Conservation (phyloP, 1,140 invertebrate species). For the Samia ricini region DNA sequence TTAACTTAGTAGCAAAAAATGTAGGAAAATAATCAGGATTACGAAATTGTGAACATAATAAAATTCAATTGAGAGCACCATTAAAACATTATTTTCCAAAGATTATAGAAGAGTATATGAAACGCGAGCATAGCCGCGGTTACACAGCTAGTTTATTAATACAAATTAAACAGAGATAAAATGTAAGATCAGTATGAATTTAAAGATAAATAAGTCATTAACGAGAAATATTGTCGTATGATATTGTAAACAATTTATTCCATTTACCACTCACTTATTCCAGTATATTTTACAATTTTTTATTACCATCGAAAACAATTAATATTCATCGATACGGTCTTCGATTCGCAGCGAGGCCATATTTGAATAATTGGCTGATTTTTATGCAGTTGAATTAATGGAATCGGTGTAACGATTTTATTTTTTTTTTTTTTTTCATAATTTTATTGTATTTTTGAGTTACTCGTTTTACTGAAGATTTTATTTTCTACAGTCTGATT, state of each 20-base stretch:
- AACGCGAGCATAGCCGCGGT: too few species aligned
- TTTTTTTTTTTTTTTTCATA: slow-evolving; percentile 30
- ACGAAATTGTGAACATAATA: too few species aligned
- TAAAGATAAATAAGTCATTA: background rate
- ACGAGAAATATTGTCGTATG: background rate
- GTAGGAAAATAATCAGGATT: too few species aligned
- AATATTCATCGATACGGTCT: slow-evolving; percentile 71
- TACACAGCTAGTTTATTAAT: too few species aligned
- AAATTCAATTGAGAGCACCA: too few species aligned
- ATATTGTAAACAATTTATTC: slow-evolving; percentile 9
- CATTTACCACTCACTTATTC: slow-evolving; percentile 3
- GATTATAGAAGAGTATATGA: too few species aligned
- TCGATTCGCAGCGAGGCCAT: slow-evolving; percentile 53
- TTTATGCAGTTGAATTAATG: slow-evolving; percentile 74
- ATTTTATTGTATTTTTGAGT: background rate
- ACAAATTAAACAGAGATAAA: too few species aligned
- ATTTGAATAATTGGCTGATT: slow-evolving; percentile 77
- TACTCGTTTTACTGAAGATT: background rate
- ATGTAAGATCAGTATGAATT: too few species aligned
- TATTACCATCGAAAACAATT: slow-evolving; percentile 53
- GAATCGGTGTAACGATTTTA: slow-evolving; percentile 64
- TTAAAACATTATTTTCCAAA: too few species aligned
- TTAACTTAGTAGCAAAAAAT: too few species aligned
- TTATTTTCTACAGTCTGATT: background rate
- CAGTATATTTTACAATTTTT: slow-evolving; percentile 34